Evolutionary conservation across 2,797 vertebrate species (phyloP).

Genomic region (Hippoglossus hippoglossus): DNA sequence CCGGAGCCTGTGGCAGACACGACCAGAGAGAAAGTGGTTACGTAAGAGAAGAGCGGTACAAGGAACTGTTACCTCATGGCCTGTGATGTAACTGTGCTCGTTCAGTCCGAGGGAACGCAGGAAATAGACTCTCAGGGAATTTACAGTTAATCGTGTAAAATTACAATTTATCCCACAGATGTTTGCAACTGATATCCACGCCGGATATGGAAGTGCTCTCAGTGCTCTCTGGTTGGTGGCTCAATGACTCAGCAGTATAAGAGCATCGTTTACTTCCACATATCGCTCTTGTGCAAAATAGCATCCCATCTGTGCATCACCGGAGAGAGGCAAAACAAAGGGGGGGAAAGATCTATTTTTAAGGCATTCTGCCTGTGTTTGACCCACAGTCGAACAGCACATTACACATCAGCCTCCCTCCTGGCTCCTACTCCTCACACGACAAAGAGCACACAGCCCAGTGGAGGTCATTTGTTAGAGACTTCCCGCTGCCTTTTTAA

Average conservation of each 20-base stretch:
- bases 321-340: conserved; percentile 49
- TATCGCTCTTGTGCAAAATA: conserved; percentile 48
- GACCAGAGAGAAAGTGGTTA: conserved; percentile 37
- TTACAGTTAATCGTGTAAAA: conserved; percentile 12
- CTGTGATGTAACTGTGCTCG: conserved; percentile 45
- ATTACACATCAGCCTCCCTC: conserved; percentile 41
- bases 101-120: conserved; percentile 12
- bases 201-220: neutral
- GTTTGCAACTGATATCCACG: neutral
- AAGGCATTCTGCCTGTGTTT: conserved; percentile 48
- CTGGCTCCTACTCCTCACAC: conserved; percentile 29
- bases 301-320: conserved; percentile 59
- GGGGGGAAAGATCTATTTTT: conserved; percentile 40
- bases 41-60: conserved; percentile 26
- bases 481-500: conserved; percentile 30
- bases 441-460: conserved; percentile 40
- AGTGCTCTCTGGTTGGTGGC: conserved; percentile 21
- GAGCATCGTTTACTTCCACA: conserved; percentile 48
- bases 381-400: conserved; percentile 50
- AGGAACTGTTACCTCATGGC: conserved; percentile 21
- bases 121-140: conserved; percentile 2
- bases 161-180: conserved; percentile 17
- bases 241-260: conserved; percentile 12
- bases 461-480: conserved; percentile 53
- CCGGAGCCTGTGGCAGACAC: conserved; percentile 15